Base-by-base conservation (phyloP, 2,113 vertebrate genomes). In the Istiophorus platypterus region DNA sequence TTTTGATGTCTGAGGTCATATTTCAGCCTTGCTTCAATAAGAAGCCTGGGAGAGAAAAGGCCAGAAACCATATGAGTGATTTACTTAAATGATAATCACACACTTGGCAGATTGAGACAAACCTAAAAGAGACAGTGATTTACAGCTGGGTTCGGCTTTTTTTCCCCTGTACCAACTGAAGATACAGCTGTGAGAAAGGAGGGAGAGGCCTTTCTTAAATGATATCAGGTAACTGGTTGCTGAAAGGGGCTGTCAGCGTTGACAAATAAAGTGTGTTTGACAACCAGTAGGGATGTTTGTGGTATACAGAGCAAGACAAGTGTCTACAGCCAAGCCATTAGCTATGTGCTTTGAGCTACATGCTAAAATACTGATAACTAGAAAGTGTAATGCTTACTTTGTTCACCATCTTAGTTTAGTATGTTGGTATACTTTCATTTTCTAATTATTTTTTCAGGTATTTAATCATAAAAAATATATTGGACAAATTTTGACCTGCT, bases 1-100 rank as follows among this genome's bases (percentile, higher is more conserved):
- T 72, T 2, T 27, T 34, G 15, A 74, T 41, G 37, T 77, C 71
- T 75, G 69, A 65, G 70, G 73, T 83, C 18, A 76, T 64, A 51
- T 67, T 76, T 9, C 12, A 74, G 39, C 72, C 76, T 63, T 65
- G 67, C 63, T 77, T 72, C 54, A 85, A 65, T 81, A 78, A 73
- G 52, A 71, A 41, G 51, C 45, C 41, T 80, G 58, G 63, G 34
- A 66, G 77, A 73, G 62, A 34, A 54, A 67, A 87, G 76, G 37
- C 59, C 45, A 56, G 61, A 81, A 71, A 81, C 62, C 75, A 76
- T 49, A 49, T 12, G 26, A 62, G 37, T 61, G 66, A 88, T 86
- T 82, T 75, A 68, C 31, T 63, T 62, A 54, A 85, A 75, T 39
- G 76, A 80, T 86, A 78, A 85, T 81, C 79, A 83, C 64, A 84